Percentiles rank a stretch among this genome's conserved stretches.
phyloP scores from a whole-genome alignment of 2,797 vertebrate genomes.

The Alfaro cultratus region DNA sequence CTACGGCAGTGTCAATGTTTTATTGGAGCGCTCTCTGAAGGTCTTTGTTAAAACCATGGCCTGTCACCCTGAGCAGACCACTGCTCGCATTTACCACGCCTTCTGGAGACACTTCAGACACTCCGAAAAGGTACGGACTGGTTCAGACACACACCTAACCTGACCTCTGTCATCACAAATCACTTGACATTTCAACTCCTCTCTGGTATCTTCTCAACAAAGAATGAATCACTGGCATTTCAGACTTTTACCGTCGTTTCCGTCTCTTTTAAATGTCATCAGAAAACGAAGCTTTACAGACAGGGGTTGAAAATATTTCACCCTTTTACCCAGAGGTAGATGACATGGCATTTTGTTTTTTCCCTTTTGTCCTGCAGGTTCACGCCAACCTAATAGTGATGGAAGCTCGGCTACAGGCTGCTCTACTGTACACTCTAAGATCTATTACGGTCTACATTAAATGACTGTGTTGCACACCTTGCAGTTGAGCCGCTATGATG shows the following conservation, averaged over 20 bases:
- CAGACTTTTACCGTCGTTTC: conserved; percentile 3
- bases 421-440: conserved; percentile 80
- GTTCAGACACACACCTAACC: conserved; percentile 23
- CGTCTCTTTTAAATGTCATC: conserved; percentile 36
- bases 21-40: conserved; percentile 92
- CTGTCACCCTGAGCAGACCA: conserved; percentile 94
- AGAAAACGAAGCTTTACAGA: conserved; percentile 19
- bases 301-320: conserved; percentile 23
- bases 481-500: conserved; percentile 68
- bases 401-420: conserved; percentile 82
- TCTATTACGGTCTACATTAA: conserved; percentile 85
- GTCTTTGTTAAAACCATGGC: conserved; percentile 94
- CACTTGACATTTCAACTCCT: conserved; percentile 49
- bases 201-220: conserved; percentile 19
- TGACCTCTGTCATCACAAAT: conserved; percentile 27
- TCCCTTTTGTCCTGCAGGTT: conserved; percentile 63
- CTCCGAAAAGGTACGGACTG: conserved; percentile 91
- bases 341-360: conserved; percentile 4
- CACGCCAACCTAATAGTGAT: conserved; percentile 83
- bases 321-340: conserved; percentile 25
- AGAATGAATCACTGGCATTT: conserved; percentile 52
- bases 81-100: conserved; percentile 82
- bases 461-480: conserved; percentile 57
- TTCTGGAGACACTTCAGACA: conserved; percentile 96
- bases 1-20: conserved; percentile 92